Percentiles rank a stretch among this genome's conserved stretches.
phyloP scores from a whole-genome alignment of 2,888 invertebrate species.

The Leptinotarsa tumamoca region DNA sequence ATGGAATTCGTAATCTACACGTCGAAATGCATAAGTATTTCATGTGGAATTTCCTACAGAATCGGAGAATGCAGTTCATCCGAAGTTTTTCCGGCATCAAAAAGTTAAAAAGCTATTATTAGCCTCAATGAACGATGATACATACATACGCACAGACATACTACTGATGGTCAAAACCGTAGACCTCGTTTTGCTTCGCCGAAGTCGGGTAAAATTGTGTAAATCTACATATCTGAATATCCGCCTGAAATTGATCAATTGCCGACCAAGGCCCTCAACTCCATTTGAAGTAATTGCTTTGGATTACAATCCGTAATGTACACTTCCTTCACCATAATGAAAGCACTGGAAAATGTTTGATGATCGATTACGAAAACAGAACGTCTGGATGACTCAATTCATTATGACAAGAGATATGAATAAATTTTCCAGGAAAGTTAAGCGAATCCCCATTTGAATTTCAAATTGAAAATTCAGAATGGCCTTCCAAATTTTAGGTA shows the following conservation, averaged over 20 bases:
- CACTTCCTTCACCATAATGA: neutral
- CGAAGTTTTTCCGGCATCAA: no score
- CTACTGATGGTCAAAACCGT: no score
- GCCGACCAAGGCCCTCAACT: neutral
- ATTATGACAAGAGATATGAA: constrained; percentile 17
- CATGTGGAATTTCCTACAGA: no score
- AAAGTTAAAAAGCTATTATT: no score
- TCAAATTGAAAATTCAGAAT: constrained; percentile 17
- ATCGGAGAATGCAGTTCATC: no score
- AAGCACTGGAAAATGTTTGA: constrained; percentile 10
- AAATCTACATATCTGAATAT: neutral
- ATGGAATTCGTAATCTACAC: no score
- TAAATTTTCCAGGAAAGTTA: constrained; percentile 17
- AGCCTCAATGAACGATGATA: neutral
- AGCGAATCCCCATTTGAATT: constrained; percentile 11
- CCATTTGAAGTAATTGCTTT: neutral
- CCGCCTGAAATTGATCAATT: no score
- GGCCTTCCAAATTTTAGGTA: neutral
- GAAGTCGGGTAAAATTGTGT: no score
- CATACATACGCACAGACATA: neutral
- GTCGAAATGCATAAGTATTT: no score
- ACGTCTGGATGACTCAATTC: constrained; percentile 14
- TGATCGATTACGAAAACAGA: constrained; percentile 13
- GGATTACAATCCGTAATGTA: neutral
- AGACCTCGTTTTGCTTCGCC: no score